Conservation (phyloP, 2,113 vertebrate species). For the Cromileptes altivelis region DNA sequence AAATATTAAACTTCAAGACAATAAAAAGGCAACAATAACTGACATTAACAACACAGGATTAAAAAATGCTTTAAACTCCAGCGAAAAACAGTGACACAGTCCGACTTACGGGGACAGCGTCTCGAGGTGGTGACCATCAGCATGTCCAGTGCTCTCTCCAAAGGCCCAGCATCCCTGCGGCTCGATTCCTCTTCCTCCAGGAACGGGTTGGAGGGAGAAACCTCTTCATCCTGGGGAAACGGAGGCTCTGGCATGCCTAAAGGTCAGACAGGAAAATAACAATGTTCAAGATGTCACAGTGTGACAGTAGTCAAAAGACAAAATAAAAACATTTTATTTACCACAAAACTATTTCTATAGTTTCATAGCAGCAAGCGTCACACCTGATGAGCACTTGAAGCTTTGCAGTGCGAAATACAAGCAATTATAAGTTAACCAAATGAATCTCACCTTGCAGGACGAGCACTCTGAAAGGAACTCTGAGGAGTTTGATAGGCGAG, state of each 20-base stretch:
- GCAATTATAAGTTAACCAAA: not conserved
- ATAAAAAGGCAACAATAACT: not conserved
- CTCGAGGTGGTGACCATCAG: conserved; percentile 95
- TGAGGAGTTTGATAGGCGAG: conserved; percentile 96
- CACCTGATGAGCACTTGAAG: not conserved
- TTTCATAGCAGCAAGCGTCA: not conserved
- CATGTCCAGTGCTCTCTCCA: conserved; percentile 93
- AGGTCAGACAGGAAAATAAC: not conserved
- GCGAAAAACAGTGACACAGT: not conserved
- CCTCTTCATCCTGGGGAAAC: conserved; percentile 93
- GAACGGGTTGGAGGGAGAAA: conserved; percentile 97
- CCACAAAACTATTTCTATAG: not conserved
- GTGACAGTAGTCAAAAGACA: not conserved
- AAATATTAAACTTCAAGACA: not conserved
- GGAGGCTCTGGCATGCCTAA: conserved; percentile 92
- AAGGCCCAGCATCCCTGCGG: conserved; percentile 90
- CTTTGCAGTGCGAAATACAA: not conserved
- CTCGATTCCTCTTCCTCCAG: conserved; percentile 93
- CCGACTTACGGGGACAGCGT: conserved; percentile 84
- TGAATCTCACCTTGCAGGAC: conserved; percentile 90
- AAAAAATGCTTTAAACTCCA: not conserved
- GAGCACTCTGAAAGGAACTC: conserved; percentile 95
- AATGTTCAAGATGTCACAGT: not conserved
- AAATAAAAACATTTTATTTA: not conserved
- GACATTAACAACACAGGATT: not conserved